Evolutionary conservation across 2,113 vertebrate genomes (phyloP).

Genomic region (Atlantisia rogersi): DNA sequence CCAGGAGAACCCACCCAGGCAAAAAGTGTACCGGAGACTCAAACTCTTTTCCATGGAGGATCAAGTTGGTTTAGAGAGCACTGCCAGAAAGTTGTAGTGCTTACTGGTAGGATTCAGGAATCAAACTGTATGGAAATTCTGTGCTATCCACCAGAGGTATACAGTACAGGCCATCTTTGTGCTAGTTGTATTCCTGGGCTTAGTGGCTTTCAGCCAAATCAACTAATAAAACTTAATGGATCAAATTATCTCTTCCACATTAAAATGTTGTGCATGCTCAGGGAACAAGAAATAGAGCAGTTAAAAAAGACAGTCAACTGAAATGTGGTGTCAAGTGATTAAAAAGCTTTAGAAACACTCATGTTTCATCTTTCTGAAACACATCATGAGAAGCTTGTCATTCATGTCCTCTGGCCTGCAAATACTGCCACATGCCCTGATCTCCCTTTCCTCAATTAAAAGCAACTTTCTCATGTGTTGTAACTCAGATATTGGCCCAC

Average conservation of each 20-base stretch:
- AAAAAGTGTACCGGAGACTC: neutral
- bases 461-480: neutral
- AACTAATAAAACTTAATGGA: slow-evolving; percentile 9
- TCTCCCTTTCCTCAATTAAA: neutral
- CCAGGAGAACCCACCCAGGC: neutral
- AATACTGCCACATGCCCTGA: rapidly evolving
- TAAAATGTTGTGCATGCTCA: neutral
- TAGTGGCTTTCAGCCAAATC: neutral
- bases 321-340: neutral
- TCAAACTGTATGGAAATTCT: neutral
- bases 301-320: neutral
- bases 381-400: neutral
- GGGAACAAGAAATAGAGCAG: neutral
- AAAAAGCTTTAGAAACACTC: neutral
- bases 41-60: neutral
- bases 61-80: neutral
- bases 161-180: neutral
- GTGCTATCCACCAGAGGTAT: neutral
- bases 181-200: neutral
- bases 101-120: neutral
- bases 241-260: neutral
- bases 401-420: neutral
- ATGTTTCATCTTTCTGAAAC: neutral
- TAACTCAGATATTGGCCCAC: neutral
- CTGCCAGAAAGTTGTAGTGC: neutral